These are phyloP conservation scores for Anodontia alba DNA, from an alignment of 2,888 invertebrate species.

Conservation along the genomic window DNA sequence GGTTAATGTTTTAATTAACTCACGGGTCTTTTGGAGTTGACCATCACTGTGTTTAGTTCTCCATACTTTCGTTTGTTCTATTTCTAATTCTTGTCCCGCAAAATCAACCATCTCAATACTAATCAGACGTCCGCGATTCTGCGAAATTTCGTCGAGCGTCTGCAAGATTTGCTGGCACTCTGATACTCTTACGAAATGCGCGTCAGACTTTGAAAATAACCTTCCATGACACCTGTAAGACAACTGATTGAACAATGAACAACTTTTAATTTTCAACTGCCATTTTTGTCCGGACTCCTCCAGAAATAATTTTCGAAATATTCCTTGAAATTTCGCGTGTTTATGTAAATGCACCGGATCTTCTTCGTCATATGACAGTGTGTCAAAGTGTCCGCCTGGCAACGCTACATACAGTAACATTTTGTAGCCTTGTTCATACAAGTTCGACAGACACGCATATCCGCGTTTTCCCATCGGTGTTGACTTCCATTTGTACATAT, in stretches of 20 bases:
- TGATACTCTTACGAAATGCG: conserved; percentile 28
- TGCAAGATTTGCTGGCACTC: conserved; percentile 63
- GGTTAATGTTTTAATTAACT: too few species aligned
- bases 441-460: conserved; percentile 39
- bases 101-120: conserved; percentile 74
- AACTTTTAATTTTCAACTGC: conserved; percentile 76
- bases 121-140: conserved; percentile 69
- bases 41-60: not conserved
- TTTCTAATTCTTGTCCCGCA: conserved; percentile 52
- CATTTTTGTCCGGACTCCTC: conserved; percentile 64
- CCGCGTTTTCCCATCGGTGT: conserved; percentile 40
- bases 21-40: too few species aligned
- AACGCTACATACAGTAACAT: conserved; percentile 52
- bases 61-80: conserved; percentile 11
- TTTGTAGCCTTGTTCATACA: conserved; percentile 47
- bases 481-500: conserved; percentile 11
- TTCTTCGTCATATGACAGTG: conserved; percentile 39
- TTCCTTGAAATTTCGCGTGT: conserved; percentile 64
- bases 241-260: conserved; percentile 53
- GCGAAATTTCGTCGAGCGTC: conserved; percentile 66
- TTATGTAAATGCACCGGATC: conserved; percentile 45
- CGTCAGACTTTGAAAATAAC: conserved; percentile 23
- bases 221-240: conserved; percentile 37
- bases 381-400: conserved; percentile 11
- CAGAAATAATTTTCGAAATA: conserved; percentile 68